A percentile compares a stretch with the other conserved stretches of the same genome.
phyloP scores from a whole-genome alignment of 2,888 invertebrate genomes.

The Deilephila elpenor region DNA sequence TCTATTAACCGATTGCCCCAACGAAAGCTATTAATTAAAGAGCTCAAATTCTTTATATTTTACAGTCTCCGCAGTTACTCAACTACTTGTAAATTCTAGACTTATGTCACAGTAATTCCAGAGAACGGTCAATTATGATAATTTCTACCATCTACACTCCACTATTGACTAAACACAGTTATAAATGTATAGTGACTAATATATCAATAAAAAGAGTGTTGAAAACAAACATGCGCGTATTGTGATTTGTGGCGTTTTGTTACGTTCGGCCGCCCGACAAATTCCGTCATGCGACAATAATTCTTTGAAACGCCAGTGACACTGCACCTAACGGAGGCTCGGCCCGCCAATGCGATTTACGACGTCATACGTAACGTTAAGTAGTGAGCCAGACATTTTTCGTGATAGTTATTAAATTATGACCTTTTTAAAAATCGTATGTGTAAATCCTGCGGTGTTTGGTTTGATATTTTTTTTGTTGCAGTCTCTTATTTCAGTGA shows the following conservation, averaged over 20 bases:
- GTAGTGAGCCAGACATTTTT: constrained; percentile 49
- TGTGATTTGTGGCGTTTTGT: constrained; percentile 65
- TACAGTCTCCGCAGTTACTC: no score
- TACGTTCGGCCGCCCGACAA: constrained; percentile 52
- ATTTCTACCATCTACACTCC: no score
- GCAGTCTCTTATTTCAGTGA: no score
- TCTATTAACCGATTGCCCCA: no score
- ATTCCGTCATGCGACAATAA: constrained; percentile 68
- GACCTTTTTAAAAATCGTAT: constrained; percentile 34
- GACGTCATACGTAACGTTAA: constrained; percentile 63
- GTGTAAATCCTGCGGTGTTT: neutral
- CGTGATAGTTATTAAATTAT: constrained; percentile 51
- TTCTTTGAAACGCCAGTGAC: constrained; percentile 73
- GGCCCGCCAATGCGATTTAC: constrained; percentile 66
- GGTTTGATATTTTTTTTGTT: no score
- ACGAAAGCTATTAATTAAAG: no score
- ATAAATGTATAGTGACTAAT: neutral
- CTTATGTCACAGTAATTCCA: neutral
- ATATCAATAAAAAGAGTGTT: constrained; percentile 15
- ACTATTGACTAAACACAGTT: neutral
- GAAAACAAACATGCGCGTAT: constrained; percentile 53
- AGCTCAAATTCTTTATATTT: no score
- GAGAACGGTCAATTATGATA: neutral
- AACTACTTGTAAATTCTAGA: no score
- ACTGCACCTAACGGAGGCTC: constrained; percentile 57